These are phyloP conservation scores for Euwallacea fornicatus DNA, from an alignment of 1,140 invertebrate genomes.

Conservation along the genomic window DNA sequence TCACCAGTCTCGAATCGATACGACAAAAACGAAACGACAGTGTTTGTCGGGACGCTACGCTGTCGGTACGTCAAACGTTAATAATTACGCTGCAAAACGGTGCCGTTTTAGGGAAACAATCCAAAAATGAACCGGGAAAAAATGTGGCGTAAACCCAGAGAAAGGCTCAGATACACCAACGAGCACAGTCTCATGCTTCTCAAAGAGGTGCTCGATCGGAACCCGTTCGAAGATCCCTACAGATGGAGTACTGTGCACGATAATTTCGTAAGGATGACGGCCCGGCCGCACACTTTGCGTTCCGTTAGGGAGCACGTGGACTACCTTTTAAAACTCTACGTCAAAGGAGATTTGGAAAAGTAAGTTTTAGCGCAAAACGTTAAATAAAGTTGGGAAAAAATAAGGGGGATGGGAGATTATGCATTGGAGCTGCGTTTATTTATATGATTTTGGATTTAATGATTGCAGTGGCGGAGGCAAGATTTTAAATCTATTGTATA, in stretches of 20 bases:
- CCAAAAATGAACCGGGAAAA: slow-evolving; percentile 18
- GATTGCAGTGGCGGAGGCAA: too few relatives aligned
- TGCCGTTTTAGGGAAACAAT: slow-evolving; percentile 4
- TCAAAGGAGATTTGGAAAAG: slow-evolving; percentile 37
- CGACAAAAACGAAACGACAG: slow-evolving; percentile 34
- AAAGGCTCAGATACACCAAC: slow-evolving; percentile 28
- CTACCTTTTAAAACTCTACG: slow-evolving; percentile 33
- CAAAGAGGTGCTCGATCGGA: slow-evolving; percentile 24
- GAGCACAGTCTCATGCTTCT: slow-evolving; percentile 33
- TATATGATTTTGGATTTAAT: too few relatives aligned
- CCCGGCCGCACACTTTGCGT: slow-evolving; percentile 26
- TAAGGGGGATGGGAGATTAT: too few relatives aligned
- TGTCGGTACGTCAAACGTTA: slow-evolving; percentile 38
- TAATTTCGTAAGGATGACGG: slow-evolving; percentile 33
- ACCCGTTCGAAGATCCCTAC: slow-evolving; percentile 31
- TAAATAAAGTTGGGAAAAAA: too few relatives aligned
- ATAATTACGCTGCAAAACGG: neutral
- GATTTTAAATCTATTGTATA: too few relatives aligned
- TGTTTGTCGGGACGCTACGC: slow-evolving; percentile 35
- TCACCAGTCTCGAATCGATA: slow-evolving; percentile 33
- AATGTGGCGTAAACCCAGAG: slow-evolving; percentile 28
- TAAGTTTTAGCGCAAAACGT: slow-evolving; percentile 7
- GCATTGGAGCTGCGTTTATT: too few relatives aligned
- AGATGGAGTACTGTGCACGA: slow-evolving; percentile 36
- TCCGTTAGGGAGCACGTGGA: slow-evolving; percentile 36